phyloP scores from a whole-genome alignment of 1,140 invertebrate genomes.

The Thrips palmi region DNA sequence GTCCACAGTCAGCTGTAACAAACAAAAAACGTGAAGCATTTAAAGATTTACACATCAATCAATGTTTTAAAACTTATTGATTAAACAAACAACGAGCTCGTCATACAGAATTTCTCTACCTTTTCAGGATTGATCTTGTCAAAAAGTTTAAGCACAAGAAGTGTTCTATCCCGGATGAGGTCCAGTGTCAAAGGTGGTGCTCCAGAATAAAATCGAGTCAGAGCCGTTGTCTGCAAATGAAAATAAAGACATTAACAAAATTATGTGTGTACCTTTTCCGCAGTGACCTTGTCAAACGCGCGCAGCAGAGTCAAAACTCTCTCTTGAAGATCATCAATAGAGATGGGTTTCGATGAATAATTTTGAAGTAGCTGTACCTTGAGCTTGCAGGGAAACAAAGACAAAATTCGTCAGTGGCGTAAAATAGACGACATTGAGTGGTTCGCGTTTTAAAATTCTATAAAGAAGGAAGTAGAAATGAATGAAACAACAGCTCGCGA shows the following conservation, averaged over 20 bases:
- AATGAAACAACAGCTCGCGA: no score
- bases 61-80: no score
- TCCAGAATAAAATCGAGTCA: slow-evolving; percentile 47
- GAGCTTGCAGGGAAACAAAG: slow-evolving; percentile 7
- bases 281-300: slow-evolving; percentile 59
- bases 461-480: no score
- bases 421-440: no score
- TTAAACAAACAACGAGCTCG: no score
- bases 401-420: no score
- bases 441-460: no score
- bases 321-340: slow-evolving; percentile 38
- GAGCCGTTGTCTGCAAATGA: slow-evolving; percentile 34
- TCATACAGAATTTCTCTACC: slow-evolving; percentile 36
- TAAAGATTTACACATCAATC: no score
- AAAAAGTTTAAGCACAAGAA: slow-evolving; percentile 86
- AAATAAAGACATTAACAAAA: slow-evolving; percentile 24
- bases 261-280: slow-evolving; percentile 46
- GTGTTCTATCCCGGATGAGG: slow-evolving; percentile 67
- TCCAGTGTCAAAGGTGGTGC: slow-evolving; percentile 48
- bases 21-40: slow-evolving; percentile 15
- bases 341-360: not conserved
- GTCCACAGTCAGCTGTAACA: slow-evolving; percentile 63
- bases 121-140: slow-evolving; percentile 89
- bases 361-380: not conserved
- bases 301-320: slow-evolving; percentile 59